A percentile compares a stretch with the other conserved stretches of the same genome.
Conservation (phyloP, 2,113 vertebrate genomes). For the Aleadryas rufinucha region DNA sequence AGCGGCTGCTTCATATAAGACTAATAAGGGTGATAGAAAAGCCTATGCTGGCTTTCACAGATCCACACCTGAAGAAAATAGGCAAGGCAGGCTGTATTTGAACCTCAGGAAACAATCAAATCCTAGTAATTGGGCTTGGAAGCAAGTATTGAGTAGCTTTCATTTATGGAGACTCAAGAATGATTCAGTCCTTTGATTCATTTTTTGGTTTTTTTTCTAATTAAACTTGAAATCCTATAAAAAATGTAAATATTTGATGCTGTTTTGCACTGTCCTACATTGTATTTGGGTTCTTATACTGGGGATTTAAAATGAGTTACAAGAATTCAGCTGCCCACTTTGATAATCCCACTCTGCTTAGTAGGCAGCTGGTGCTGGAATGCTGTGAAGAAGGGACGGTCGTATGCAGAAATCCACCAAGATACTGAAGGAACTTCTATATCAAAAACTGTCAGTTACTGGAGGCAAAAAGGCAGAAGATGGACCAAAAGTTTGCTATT, state of each 20-base stretch:
- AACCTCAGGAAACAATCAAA: neutral
- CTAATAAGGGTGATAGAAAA: conserved; percentile 25
- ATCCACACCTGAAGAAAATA: neutral
- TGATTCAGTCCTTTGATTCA: neutral
- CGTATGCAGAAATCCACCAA: neutral
- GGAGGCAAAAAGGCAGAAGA: neutral
- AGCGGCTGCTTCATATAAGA: conserved; percentile 45
- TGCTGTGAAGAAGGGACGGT: neutral
- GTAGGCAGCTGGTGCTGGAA: neutral
- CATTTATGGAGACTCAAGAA: rapidly evolving
- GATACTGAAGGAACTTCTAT: neutral
- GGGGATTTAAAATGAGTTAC: neutral
- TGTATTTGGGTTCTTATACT: neutral
- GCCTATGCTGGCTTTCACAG: neutral
- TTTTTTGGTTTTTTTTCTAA: neutral
- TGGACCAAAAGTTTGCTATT: neutral
- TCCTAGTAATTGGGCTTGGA: neutral
- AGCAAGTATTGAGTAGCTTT: neutral
- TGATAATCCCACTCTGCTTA: neutral
- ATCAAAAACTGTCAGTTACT: neutral
- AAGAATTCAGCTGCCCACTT: neutral
- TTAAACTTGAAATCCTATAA: neutral
- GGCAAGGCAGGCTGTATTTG: neutral
- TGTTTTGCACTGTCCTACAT: neutral
- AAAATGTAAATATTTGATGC: neutral